A percentile compares a stretch with the other conserved stretches of the same genome.
phyloP scores from a whole-genome alignment of 2,797 vertebrate genomes.

The Acipenser ruthenus region DNA sequence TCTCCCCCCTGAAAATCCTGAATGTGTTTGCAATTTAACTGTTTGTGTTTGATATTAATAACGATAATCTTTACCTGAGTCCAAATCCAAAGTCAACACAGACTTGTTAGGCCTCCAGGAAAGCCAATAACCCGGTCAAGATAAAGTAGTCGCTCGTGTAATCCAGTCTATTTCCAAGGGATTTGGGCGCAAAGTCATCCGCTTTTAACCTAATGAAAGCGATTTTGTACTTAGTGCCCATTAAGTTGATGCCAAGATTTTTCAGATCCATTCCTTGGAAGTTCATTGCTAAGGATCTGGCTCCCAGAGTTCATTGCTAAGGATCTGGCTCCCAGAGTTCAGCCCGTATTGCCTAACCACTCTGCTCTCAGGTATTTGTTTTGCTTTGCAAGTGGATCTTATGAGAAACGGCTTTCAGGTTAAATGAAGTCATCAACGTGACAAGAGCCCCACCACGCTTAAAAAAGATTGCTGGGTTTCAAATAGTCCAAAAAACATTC shows the following conservation, averaged over 20 bases:
- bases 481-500: neutral
- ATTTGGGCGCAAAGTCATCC: slow-evolving; percentile 17
- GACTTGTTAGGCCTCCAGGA: slow-evolving; percentile 35
- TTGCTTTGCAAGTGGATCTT: neutral
- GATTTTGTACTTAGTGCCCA: slow-evolving; percentile 9
- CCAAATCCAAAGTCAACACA: slow-evolving; percentile 46
- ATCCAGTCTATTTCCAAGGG: slow-evolving; percentile 31
- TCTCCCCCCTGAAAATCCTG: slow-evolving; percentile 33
- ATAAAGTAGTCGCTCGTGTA: slow-evolving; percentile 34
- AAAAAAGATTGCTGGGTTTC: neutral
- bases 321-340: neutral
- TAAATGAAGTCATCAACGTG: too few relatives aligned
- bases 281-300: neutral
- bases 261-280: neutral
- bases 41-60: slow-evolving; percentile 56
- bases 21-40: slow-evolving; percentile 48
- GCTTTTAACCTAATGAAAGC: slow-evolving; percentile 18
- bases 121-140: slow-evolving; percentile 33
- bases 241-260: slow-evolving; percentile 6
- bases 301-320: too few relatives aligned
- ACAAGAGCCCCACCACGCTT: too few relatives aligned
- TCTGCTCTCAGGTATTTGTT: neutral
- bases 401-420: neutral
- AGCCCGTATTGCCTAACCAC: neutral
- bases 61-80: slow-evolving; percentile 44